Evolutionary conservation across 2,797 vertebrate species (phyloP), one percentile per base, ranked within the genome.

Genomic region (Acropternis orthonyx): DNA sequence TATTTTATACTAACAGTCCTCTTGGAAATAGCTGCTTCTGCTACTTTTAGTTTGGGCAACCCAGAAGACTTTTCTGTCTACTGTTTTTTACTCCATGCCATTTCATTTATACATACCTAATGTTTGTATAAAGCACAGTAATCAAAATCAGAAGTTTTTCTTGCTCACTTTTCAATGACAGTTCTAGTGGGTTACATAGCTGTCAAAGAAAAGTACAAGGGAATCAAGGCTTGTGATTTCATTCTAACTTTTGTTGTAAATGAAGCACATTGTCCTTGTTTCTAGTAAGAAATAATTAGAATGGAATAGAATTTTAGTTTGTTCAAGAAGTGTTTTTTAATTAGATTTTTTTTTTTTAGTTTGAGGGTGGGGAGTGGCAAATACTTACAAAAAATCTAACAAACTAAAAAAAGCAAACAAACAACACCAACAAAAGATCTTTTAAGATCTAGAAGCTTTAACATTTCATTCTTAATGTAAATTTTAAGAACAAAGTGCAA

Each of bases 321-420:
- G 5, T n/a, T 81, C 22, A 54, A 37, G 5, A 37, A 52, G 7
- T 20, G 2, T 0, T 0, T 11, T 86, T 78, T 18, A 61, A 23
- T 72, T 30, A 27, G 14, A 6, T 32, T 30, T 52, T 20, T 46
- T 62, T 39, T 32, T 14, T n/a, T 9, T 14, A 10, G 10, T 44
- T 67, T 74, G 16, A 41, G 12, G 59, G 75, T 46, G 78, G 16
- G 13, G 9, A 72, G 34, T 36, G 10, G 17, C 8, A 76, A 69
- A 30, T 51, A 36, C 5, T 78, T 24, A 46, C 39, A 78, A 51
- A 49, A 48, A 26, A 49, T 2, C 43, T 9, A 44, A 19, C 18
- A 44, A 44, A 44, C 8, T 10, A 44, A 44, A 9, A 19, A 44
- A 20, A 44, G 14, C 24, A 10, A 37, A 9, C 9, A 49, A 24